Evolutionary conservation across 2,888 invertebrate genomes (phyloP), one percentile per base, ranked within the genome.

Genomic region (Pardosa pseudoannulata): DNA sequence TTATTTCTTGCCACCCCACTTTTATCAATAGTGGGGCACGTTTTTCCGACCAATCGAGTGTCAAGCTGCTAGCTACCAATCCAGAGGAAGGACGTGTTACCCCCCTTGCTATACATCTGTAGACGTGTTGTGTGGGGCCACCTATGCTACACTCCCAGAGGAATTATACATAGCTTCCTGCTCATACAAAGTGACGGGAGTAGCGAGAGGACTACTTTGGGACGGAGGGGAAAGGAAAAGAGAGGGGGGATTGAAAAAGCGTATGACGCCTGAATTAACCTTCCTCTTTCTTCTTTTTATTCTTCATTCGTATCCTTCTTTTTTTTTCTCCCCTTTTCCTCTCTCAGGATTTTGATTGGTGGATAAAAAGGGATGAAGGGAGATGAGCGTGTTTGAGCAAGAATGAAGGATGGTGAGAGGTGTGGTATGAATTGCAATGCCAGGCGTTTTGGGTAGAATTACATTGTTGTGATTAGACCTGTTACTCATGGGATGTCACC

Each of bases 81-180:
- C 85, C 83, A 29, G 36, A 50, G 32, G 62, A 28, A 23, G 29
- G 71, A 36, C 19, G 64, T 71, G 67, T 64, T 31, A 39, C 46
- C 78, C 71, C 67, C 27, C 74, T 71, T 75, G 71, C 65, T 72
- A 36, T 87, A 87, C 86, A 87, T 87, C 86, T 87, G 86, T 87
- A 87, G 80, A 75, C 79, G 75, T 87, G 86, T 87, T 80, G 67
- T 64, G 70, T 72, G 70, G 74, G 74, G 74, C 56, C 79, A 86
- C 79, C 86, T 86, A 79, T 79, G 74, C 74, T 74, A 23, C 78
- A 85, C 68, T 79, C 85, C 85, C 85, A 68, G 62, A 16, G 79
- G 79, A 79, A 79, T 86, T 83, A 83, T 78, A 83, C 78, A 78
- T 73, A 41, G 78, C 73, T 86, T 86, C 85, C 79, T 86, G 74